phyloP scores from a whole-genome alignment of 64 coral and sea anemone genomes.

The Montipora efflorescens region DNA sequence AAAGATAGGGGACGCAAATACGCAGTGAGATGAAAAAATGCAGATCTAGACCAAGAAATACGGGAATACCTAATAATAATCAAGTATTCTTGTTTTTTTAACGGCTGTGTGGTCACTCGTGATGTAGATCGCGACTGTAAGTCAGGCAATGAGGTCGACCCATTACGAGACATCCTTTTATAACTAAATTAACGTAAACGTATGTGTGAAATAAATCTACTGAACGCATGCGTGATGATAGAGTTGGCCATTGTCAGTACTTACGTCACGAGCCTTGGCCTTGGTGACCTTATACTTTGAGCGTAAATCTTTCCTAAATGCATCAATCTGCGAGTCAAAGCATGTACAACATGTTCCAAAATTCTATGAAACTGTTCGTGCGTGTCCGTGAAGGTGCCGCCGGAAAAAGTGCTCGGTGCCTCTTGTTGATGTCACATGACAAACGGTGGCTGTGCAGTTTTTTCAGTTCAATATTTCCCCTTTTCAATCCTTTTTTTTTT shows the following conservation, averaged over 20 bases:
- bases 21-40: no score
- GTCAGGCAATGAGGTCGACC: no score
- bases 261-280: constrained; percentile 52
- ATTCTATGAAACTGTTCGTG: constrained; percentile 4
- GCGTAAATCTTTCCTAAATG: constrained; percentile 38
- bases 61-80: no score
- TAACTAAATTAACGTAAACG: no score
- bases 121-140: no score
- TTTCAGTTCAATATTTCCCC: no score
- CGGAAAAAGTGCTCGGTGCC: not conserved
- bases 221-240: not conserved
- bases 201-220: not conserved
- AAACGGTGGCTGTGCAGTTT: not conserved
- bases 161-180: no score
- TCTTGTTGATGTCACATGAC: not conserved
- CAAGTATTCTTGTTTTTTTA: no score
- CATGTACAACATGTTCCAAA: constrained; percentile 30
- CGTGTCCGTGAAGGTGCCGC: constrained; percentile 23
- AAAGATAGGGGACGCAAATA: no score
- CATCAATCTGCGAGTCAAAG: constrained; percentile 34
- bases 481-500: no score
- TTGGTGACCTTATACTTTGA: constrained; percentile 75
- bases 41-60: no score
- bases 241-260: constrained; percentile 12
- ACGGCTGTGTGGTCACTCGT: no score